Evolutionary conservation across 1,140 invertebrate species (phyloP), one percentile per base, ranked within the genome.

Genomic region (Panagrolaimus sp.): DNA sequence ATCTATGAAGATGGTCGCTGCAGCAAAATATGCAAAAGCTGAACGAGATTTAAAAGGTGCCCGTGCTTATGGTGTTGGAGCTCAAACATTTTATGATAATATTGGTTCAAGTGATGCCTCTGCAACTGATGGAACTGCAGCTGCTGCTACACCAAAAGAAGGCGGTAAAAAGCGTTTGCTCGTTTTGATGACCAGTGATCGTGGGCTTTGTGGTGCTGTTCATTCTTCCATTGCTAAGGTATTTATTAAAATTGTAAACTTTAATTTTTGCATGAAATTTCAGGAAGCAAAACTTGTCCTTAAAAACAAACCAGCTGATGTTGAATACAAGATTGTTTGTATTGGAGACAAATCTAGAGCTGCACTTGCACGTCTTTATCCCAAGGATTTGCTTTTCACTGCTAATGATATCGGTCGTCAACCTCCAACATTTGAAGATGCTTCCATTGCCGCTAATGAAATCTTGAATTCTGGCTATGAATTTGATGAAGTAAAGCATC

Each of bases 1-100:
- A 84, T 97, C 94, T 83, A 99, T 99, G 96, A 98, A 99, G 88
- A 98, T 99, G 96, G 95, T 97, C 86, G 94, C 93, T 74, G 89
- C 88, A 65, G 86, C 87, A n/a, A 90, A 92, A 80, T 97, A 93
- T 83, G 88, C 91, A 66, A 88, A 91, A 73, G 96, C 96, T 80
- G 96, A 98, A 85, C 89, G 93, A 83, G 96, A 98, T 67, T 85
- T 99, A 71, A 93, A 90, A 80, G 89, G 91, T 78, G 93, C 93
- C 47, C 88, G 92, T 75, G 90, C 93, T 0, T 92, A 87, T 79
- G 96, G 96, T 52, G 84, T 89, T 64, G 94, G 94, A 67, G 90
- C 93, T 65, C 76, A 89, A 89, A 83, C 76, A 1, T 82, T 82
- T 71, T 83, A 81, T 47, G 77, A 79, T 48, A 82, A 89, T 71